Evolutionary conservation across 2,797 vertebrate species (phyloP).

Genomic region (Neoniphon sammara): DNA sequence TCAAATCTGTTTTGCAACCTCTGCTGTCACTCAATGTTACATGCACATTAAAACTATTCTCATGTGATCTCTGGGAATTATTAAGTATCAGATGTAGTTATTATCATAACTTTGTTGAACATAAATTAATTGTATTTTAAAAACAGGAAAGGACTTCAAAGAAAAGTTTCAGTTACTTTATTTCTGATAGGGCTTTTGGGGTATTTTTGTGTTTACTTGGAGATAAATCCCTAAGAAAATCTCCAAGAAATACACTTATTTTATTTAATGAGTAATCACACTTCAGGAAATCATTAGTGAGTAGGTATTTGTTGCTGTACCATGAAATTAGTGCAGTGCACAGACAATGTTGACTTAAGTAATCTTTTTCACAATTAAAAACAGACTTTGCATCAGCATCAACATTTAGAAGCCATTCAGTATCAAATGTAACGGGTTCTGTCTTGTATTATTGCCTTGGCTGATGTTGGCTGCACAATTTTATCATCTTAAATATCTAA

Average conservation of each 20-base stretch:
- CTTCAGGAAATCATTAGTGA: slow-evolving; percentile 26
- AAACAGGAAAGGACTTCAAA: too few species aligned
- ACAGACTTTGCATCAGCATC: slow-evolving; percentile 22
- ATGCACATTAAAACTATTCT: too few species aligned
- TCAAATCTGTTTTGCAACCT: neutral
- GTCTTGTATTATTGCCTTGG: neutral
- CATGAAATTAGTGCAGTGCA: neutral
- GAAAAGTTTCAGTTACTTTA: too few species aligned
- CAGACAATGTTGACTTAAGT: neutral
- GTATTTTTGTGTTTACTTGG: too few species aligned
- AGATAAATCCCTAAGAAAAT: too few species aligned
- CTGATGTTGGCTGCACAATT: slow-evolving; percentile 1
- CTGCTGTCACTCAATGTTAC: neutral
- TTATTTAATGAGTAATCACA: slow-evolving; percentile 19
- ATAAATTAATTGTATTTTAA: too few species aligned
- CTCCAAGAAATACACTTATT: neutral
- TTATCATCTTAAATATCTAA: neutral
- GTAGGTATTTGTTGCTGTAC: neutral
- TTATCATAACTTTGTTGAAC: too few species aligned
- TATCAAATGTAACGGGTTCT: too few species aligned
- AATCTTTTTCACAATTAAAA: neutral
- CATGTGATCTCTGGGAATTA: too few species aligned
- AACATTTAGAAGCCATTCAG: too few species aligned
- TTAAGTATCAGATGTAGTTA: too few species aligned
- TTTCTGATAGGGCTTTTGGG: too few species aligned